Base-by-base conservation (phyloP, 2,797 vertebrate species). In the Ficedula albicollis region DNA sequence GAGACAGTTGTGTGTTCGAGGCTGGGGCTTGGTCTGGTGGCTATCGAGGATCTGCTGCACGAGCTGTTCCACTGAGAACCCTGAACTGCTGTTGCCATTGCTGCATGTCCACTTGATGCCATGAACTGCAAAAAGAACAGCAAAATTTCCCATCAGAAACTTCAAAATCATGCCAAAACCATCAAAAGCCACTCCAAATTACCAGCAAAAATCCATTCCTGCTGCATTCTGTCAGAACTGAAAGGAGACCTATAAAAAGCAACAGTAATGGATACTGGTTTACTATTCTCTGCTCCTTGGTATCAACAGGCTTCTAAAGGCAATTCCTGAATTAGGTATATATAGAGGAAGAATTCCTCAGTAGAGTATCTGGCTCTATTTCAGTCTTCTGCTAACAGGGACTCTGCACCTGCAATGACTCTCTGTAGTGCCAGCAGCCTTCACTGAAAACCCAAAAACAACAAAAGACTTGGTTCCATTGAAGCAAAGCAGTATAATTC, bases 31-130 rank as follows among this genome's bases (percentile, higher is more conserved):
- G 98, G 99, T 99, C 98, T 99, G 99, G 98, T 99, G 99, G 98
- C 99, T 99, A 95, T 99, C 99, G 68, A 99, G 99, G 98, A 99
- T 99, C 98, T 99, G 99, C 97, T 99, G 99, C 91, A 99, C 99
- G 81, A 99, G 98, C 98, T 99, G 99, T 97, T 99, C 99, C 98
- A 99, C 99, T 7, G 99, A 99, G 98, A 99, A 99, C 98, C 99
- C 99, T 66, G 99, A 99, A 98, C 99, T 99, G 99, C 98, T 99
- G 98, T 99, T 99, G 84, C 99, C 99, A 89, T 99, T 99, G 99
- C 99, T 99, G 99, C 99, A 99, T 92, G 99, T 99, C 99, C 99
- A 99, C 98, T 99, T 99, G 98, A 99, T 99, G 98, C 99, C 99
- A 97, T 99, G 99, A 99, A 99, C 99, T 99, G 98, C 72, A 95